Percentiles rank a stretch among this genome's conserved stretches.
phyloP scores from a whole-genome alignment of 2,113 vertebrate species.

The Poeciliopsis prolifica region DNA sequence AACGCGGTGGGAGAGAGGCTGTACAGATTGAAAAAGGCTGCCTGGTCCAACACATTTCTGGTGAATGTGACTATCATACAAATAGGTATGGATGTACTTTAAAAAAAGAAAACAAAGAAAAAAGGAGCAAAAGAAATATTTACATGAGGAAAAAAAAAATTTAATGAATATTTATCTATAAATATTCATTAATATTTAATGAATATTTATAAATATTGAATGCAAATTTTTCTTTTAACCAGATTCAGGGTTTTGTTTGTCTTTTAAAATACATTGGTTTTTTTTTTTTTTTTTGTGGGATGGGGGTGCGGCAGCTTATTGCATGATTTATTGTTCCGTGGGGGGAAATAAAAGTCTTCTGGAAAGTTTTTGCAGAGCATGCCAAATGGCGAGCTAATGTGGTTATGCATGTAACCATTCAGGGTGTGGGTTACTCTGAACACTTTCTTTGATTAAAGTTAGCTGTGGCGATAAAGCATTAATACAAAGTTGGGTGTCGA shows the following conservation, averaged over 20 bases:
- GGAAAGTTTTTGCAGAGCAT: not conserved
- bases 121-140: no score
- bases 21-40: slow-evolving; percentile 9
- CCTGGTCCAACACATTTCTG: not conserved
- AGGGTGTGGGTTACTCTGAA: not conserved
- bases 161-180: no score
- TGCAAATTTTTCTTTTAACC: not conserved
- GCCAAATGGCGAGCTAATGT: not conserved
- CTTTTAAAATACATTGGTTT: not conserved
- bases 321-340: not conserved
- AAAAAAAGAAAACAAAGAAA: not conserved
- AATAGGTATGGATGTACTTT: not conserved
- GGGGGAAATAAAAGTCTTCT: not conserved
- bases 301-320: no score
- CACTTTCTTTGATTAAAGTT: not conserved
- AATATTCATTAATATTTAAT: no score
- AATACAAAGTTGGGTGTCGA: not conserved
- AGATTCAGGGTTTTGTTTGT: not conserved
- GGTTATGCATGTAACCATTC: not conserved
- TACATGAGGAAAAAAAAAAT: no score
- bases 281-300: no score
- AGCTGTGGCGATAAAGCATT: not conserved
- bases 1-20: slow-evolving; percentile 24
- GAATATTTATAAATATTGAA: no score
- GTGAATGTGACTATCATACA: not conserved